Evolutionary conservation across 2,888 invertebrate species (phyloP), one percentile per base, ranked within the genome.

Genomic region (Lymantria monacha): DNA sequence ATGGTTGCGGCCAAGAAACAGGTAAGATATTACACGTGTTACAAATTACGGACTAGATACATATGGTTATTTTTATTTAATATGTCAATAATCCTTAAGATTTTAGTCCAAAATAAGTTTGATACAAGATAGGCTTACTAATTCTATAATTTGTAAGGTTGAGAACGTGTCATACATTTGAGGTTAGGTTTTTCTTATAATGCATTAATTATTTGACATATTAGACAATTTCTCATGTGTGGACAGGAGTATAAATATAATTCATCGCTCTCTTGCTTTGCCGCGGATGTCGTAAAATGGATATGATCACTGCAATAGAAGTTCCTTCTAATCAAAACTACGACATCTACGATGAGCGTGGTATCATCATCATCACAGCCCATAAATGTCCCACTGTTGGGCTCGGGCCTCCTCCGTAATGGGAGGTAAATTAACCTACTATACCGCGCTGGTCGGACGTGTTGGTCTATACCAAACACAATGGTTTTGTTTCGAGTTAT

Each of bases 1-100:
- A 97, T 97, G 97, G 97, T 96, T 80, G 95, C 96, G 57, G 95
- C 95, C 81, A 97, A 97, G 93, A 97, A 97, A 92, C 95, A 95
- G 93, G 96, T 95, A 91, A 85, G 36, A 10, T 9, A 51, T 22
- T 22, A 69, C 83, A 81, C 79, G 75, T 87, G 83, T 66, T 62
- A 22, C 54, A 42, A 42, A 10, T 33, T 33, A 8, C 15, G 46
- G 48, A 13, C 42, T 61, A 87, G 87, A 85, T 41, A 70, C 72
- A 72, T 68, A 71, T 79, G 70, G 68, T 79, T 78, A 63, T 54
- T 63, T 55, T 53, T 61, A 54, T 38, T 56, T 48, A 13, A 0
- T 44, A 49, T 50, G 67, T 59, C 62, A 68, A 63, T 69, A 70
- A 74, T 68, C 76, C 72, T 30, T 22, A 41, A 13, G 36, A 14